A percentile compares a stretch with the other conserved stretches of the same genome.
These are phyloP conservation scores for Melanargia galathea DNA, from an alignment of 2,888 invertebrate genomes.

Conservation along the genomic window DNA sequence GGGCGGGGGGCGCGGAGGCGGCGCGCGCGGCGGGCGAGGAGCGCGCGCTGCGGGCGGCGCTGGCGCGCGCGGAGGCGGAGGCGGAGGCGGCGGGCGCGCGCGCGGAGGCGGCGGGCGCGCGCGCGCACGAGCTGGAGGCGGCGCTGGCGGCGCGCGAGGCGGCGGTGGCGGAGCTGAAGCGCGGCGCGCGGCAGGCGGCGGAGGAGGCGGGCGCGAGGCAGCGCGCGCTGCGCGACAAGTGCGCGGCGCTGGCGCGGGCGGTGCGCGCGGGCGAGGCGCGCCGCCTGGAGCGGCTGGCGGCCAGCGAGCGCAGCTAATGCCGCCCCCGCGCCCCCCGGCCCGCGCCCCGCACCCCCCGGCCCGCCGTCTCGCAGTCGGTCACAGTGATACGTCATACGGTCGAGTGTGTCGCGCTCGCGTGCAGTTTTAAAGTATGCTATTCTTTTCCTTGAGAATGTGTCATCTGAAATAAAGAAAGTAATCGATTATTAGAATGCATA, in stretches of 20 bases:
- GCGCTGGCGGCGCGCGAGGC: slow-evolving; percentile 58
- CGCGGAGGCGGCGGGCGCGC: slow-evolving; percentile 73
- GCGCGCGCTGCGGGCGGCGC: slow-evolving; percentile 67
- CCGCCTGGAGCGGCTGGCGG: slow-evolving; percentile 80
- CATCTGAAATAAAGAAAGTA: too few species aligned
- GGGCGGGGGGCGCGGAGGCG: slow-evolving; percentile 46
- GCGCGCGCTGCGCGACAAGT: slow-evolving; percentile 83
- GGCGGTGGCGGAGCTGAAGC: slow-evolving; percentile 72
- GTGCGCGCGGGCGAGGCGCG: slow-evolving; percentile 81
- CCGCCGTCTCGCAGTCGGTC: too few species aligned
- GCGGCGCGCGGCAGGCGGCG: slow-evolving; percentile 74
- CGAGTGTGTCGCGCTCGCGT: too few species aligned
- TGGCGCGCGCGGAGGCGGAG: slow-evolving; percentile 45
- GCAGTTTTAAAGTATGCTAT: too few species aligned
- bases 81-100: slow-evolving; percentile 52
- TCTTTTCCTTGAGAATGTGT: too few species aligned
- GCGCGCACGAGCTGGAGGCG: slow-evolving; percentile 52
- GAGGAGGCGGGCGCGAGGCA: slow-evolving; percentile 84
- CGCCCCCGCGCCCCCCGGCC: too few species aligned
- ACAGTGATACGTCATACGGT: too few species aligned
- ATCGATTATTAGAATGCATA: too few species aligned
- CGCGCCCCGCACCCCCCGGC: too few species aligned
- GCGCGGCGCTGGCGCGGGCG: slow-evolving; percentile 80
- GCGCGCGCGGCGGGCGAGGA: slow-evolving; percentile 82
- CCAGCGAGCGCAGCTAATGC: slow-evolving; percentile 32